Base-by-base conservation (phyloP, 30 jellyfish, hydroid and myxozoan genomes). In the Mastigias papua region DNA sequence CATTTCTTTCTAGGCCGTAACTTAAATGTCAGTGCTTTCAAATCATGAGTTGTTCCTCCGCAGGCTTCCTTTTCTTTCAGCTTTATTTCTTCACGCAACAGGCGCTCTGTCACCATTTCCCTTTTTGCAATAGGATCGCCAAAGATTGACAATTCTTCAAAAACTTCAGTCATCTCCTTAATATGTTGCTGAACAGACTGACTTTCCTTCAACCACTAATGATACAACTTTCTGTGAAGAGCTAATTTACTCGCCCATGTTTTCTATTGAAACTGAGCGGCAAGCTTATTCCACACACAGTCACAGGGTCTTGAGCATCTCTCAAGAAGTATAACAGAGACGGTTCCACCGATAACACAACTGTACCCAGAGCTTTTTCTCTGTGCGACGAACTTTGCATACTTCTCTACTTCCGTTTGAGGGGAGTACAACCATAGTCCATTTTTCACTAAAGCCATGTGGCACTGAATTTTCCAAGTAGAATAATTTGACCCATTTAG, bases 281-380 rank as follows among this genome's bases (percentile, higher is more conserved):
- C 74, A 20, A 86, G 69, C 28, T 76, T 77, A 67, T 76, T 87
- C 96, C n/a, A n/a, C 93, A 77, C 1, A 87, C 96, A 2, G 26
- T 93, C 1, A 48, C 93, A 2, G 96, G 93, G 51, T 87, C 93
- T 33, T 86, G 88, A 26, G 97, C 95, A 31, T 89, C 97, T 33
- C 85, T 65, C 7, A 73, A 28, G 35, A 73, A 30, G 19, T 73
- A 33, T 10, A 33, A 23, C 11, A 69, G 62, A 30, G 91, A 6
- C 29, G 92, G 93, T 8, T 71, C 92, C 57, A 83, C 48, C 15
- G 93, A 35, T 60, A 83, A 61, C 9, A 48, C 93, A 32, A 69
- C 35, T 16, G 32, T 83, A 29, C 86, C 88, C 62, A 71, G 27
- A 19, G 93, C 93, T 21, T 25, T 71, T 68, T 34, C 62, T 71